A percentile compares a stretch with the other conserved stretches of the same genome.
Conservation (phyloP, 2,888 invertebrate genomes). For the Linnaemya tessellans region DNA sequence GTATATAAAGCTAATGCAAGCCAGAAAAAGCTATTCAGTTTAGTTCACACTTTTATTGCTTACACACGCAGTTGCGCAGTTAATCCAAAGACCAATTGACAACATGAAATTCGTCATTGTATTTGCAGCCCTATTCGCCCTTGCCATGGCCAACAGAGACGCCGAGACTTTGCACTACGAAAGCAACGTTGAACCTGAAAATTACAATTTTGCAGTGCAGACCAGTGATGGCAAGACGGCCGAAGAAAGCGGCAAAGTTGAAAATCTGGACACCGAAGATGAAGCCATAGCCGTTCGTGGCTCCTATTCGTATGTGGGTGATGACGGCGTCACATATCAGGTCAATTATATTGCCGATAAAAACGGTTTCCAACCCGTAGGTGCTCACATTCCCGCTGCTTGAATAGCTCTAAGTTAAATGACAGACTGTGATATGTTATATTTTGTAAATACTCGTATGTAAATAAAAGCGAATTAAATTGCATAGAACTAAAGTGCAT, state of each 20-base stretch:
- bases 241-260: conserved; percentile 84
- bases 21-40: conserved; percentile 10
- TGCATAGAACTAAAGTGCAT: not conserved
- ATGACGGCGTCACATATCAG: conserved; percentile 85
- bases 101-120: conserved; percentile 81
- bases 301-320: conserved; percentile 84
- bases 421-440: conserved; percentile 28
- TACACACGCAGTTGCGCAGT: conserved; percentile 19
- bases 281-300: conserved; percentile 84
- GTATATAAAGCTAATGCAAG: conserved; percentile 36
- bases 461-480: conserved; percentile 22
- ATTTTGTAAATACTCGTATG: conserved; percentile 30
- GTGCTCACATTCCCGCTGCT: conserved; percentile 83
- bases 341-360: conserved; percentile 84
- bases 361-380: conserved; percentile 84
- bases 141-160: conserved; percentile 73
- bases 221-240: conserved; percentile 85
- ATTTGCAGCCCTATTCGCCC: conserved; percentile 75
- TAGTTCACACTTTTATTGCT: conserved; percentile 13
- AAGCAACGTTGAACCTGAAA: conserved; percentile 71
- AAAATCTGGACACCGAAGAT: conserved; percentile 84
- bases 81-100: conserved; percentile 31
- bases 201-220: conserved; percentile 74
- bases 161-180: conserved; percentile 72
- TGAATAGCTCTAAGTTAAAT: conserved; percentile 63